Evolutionary conservation across 2,797 vertebrate genomes (phyloP), one percentile per base, ranked within the genome.

Genomic region (Acipenser ruthenus): DNA sequence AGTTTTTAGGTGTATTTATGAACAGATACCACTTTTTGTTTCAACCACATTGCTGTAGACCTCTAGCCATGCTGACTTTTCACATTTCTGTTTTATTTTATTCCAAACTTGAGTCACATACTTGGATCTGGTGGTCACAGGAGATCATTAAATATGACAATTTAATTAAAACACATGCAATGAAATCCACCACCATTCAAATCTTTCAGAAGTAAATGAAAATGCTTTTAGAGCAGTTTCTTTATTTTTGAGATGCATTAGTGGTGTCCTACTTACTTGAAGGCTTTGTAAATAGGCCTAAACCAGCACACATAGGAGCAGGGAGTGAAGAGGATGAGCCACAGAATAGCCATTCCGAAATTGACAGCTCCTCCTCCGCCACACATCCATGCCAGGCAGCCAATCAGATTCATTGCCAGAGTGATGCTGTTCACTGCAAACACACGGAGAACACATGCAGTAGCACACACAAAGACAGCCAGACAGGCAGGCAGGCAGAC

Each of bases 261-360:
- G 6, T 15, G 59, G 11, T 37, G 49, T 50, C 51, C 67, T 79
- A 91, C 93, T 93, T 86, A 99, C 97, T 93, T 97, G 91, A 97
- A 98, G 74, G 97, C 97, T 84, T 99, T 99, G 94, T 99, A 99
- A 88, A 99, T 94, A 76, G 95, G 84, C 84, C 97, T 91, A 89
- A 98, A 99, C 97, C 97, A 99, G 84, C 96, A 99, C 72, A 97
- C 95, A 61, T 99, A 99, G 72, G 97, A 99, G 83, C 95, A 99
- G 60, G 97, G 97, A 0, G 95, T 98, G 87, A 99, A 99, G 89
- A 99, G 93, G 80, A 98, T 83, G 68, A 98, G 89, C 96, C 97
- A 99, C 80, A 99, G 93, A 87, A 99, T 93, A 74, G 97, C 90
- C 86, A 99, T 88, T 78, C 96, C 96, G 80, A 99, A 98, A 89